Percentiles rank a stretch among this genome's conserved stretches.
Evolutionary conservation across 1,140 invertebrate species (phyloP).

Genomic region (Parasteatoda tepidariorum): DNA sequence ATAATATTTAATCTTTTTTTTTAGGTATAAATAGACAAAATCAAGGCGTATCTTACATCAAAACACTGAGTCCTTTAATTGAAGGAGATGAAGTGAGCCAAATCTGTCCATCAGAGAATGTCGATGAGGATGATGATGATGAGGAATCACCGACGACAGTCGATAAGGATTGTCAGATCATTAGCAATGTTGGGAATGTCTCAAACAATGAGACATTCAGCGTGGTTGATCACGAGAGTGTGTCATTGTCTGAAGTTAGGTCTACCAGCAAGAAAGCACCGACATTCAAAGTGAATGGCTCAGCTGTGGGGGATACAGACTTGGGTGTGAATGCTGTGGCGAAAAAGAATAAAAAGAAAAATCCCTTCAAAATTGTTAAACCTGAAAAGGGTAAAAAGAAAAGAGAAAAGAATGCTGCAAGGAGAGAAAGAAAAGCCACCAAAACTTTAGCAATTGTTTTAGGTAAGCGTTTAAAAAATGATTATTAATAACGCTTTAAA

Average conservation of each 20-base stretch:
- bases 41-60: constrained; percentile 18
- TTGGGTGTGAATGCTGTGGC: background rate
- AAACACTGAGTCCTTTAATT: constrained; percentile 14
- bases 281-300: constrained; percentile 25
- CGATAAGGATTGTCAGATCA: constrained; percentile 21
- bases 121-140: constrained; percentile 23
- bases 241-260: background rate
- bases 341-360: constrained; percentile 59
- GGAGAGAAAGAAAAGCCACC: constrained; percentile 96
- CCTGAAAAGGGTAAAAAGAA: constrained; percentile 91
- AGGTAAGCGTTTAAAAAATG: too few relatives aligned
- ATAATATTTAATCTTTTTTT: too few relatives aligned
- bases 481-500: too few relatives aligned
- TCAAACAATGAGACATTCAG: background rate
- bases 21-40: too few relatives aligned
- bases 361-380: constrained; percentile 62
- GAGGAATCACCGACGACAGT: constrained; percentile 26
- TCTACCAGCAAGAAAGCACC: background rate
- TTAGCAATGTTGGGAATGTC: constrained; percentile 23
- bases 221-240: too few relatives aligned
- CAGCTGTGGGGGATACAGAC: background rate
- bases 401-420: constrained; percentile 92
- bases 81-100: constrained; percentile 40
- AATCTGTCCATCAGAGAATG: constrained; percentile 31
- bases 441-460: constrained; percentile 98